Conservation (phyloP, 2,113 vertebrate genomes). For the Neopipo cinnamomea region DNA sequence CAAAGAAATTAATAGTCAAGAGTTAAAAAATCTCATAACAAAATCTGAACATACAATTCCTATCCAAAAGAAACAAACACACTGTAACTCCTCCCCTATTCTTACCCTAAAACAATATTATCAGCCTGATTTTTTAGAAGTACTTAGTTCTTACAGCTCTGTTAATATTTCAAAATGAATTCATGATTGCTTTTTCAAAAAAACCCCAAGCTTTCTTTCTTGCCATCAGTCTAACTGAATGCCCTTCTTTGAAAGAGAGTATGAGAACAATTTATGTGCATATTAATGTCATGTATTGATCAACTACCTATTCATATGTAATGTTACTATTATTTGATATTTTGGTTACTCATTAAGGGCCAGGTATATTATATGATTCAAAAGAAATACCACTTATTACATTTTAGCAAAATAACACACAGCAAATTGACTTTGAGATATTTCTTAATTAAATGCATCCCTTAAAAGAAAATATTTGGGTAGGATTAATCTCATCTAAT, state of each 20-base stretch:
- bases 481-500: background rate
- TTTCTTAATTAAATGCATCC: background rate
- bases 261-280: background rate
- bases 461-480: background rate
- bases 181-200: background rate
- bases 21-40: background rate
- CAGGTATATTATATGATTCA: background rate
- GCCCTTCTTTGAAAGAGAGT: background rate
- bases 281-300: background rate
- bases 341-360: background rate
- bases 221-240: background rate
- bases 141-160: background rate
- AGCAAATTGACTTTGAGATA: background rate
- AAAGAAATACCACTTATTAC: background rate
- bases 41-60: background rate
- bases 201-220: background rate
- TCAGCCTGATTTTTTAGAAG: background rate
- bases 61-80: background rate
- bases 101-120: background rate
- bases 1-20: background rate
- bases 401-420: background rate
- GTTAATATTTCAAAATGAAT: background rate
- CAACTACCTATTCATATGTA: background rate
- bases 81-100: background rate
- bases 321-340: background rate